Evolutionary conservation across 1,140 invertebrate genomes (phyloP).

Genomic region (Trichogramma pretiosum): DNA sequence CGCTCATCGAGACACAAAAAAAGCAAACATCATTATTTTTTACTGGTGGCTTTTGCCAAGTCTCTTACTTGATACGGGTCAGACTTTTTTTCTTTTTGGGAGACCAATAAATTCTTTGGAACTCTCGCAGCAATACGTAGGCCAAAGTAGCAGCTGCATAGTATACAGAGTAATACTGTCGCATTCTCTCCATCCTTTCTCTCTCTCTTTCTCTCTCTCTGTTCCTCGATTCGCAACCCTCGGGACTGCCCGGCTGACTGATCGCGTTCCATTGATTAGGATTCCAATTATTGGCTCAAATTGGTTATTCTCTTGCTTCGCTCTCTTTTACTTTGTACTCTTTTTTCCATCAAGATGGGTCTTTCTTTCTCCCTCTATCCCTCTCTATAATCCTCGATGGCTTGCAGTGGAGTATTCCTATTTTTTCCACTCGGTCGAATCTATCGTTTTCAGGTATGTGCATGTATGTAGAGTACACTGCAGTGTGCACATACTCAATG

Average conservation of each 20-base stretch:
- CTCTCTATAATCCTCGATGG: no score
- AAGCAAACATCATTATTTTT: no score
- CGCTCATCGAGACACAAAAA: no score
- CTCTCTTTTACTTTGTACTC: background rate
- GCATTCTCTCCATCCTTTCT: constrained; percentile 13
- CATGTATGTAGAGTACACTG: no score
- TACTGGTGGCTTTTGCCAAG: no score
- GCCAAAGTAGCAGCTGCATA: no score
- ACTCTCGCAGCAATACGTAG: no score
- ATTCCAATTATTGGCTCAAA: constrained; percentile 36
- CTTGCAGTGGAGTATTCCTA: background rate
- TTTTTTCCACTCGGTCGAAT: background rate
- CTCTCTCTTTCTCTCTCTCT: constrained; percentile 7
- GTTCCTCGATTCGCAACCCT: constrained; percentile 14
- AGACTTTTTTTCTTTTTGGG: no score
- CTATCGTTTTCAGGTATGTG: background rate
- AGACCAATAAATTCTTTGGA: no score
- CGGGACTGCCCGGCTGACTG: constrained; percentile 26
- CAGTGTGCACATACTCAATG: no score
- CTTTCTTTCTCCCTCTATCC: constrained; percentile 2
- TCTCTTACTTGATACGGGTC: no score
- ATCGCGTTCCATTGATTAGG: constrained; percentile 33
- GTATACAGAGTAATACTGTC: constrained; percentile 19
- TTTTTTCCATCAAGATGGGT: background rate
- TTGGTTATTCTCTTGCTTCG: constrained; percentile 20